A percentile compares a stretch with the other conserved stretches of the same genome.
These are phyloP conservation scores for Melanotaenia nigrans DNA, from an alignment of 2,797 vertebrate genomes.

Conservation along the genomic window DNA sequence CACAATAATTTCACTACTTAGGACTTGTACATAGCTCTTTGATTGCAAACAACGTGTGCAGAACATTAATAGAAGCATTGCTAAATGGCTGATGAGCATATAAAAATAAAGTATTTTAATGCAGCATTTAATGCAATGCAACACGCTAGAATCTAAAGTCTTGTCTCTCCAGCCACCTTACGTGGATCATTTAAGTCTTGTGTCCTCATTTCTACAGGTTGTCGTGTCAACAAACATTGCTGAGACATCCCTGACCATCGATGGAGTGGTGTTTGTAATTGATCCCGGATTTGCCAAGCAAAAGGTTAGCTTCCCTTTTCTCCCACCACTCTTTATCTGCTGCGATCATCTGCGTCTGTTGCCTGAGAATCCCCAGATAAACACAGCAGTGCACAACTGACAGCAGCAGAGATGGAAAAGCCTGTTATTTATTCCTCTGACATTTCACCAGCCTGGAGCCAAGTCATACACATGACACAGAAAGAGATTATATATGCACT, in stretches of 20 bases:
- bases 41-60: background rate
- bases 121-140: background rate
- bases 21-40: background rate
- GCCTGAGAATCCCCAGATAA: constrained; percentile 83
- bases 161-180: background rate
- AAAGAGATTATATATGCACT: constrained; percentile 70
- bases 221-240: constrained; percentile 99
- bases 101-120: background rate
- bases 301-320: constrained; percentile 85
- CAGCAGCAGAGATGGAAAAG: constrained; percentile 79
- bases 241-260: constrained; percentile 97
- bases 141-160: background rate
- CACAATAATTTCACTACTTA: background rate
- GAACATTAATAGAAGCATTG: constrained; percentile 4
- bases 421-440: constrained; percentile 83
- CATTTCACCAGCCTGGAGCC: constrained; percentile 81
- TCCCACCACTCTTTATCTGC: constrained; percentile 74
- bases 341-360: constrained; percentile 77
- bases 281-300: constrained; percentile 99
- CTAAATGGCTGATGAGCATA: background rate
- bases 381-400: constrained; percentile 74
- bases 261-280: constrained; percentile 97
- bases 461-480: constrained; percentile 71
- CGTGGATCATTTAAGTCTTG: constrained; percentile 42
- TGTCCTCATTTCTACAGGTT: constrained; percentile 83